Conservation (phyloP, 1,140 invertebrate genomes). For the Drosophila fuyamai region DNA sequence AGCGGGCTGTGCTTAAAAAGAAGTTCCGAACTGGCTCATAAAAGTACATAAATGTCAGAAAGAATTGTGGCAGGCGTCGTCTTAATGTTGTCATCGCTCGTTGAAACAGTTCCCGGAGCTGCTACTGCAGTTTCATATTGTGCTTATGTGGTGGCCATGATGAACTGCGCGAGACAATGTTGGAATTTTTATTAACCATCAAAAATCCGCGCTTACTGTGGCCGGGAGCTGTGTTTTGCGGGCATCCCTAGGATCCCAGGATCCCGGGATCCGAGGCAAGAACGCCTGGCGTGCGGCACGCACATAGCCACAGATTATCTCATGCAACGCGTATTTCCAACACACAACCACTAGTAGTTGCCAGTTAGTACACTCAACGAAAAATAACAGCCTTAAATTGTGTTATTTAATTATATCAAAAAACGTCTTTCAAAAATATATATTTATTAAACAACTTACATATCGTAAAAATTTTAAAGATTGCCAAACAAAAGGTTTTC, state of each 20-base stretch:
- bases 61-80: conserved; percentile 40
- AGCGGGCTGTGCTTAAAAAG: conserved; percentile 1
- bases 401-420: no score
- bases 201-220: conserved; percentile 63
- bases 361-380: conserved; percentile 10
- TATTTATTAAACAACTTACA: no score
- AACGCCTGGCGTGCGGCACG: conserved; percentile 73
- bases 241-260: conserved; percentile 2
- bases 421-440: no score
- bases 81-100: conserved; percentile 60
- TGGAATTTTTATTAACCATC: conserved; percentile 84
- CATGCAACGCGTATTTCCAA: conserved; percentile 76
- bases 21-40: conserved; percentile 25
- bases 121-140: conserved; percentile 44
- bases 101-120: conserved; percentile 23
- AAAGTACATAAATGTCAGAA: conserved; percentile 42
- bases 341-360: conserved; percentile 26
- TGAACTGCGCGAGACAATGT: conserved; percentile 80
- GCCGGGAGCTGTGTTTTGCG: conserved; percentile 7
- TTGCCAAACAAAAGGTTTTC: no score
- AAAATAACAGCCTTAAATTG: no score
- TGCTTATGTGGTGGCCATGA: conserved; percentile 66
- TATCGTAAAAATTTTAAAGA: no score
- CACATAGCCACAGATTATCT: conserved; percentile 79
- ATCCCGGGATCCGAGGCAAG: conserved; percentile 29